A percentile compares a stretch with the other conserved stretches of the same genome.
These are phyloP conservation scores for Adelognathus sp. DNA, from an alignment of 2,888 invertebrate species.

Conservation along the genomic window DNA sequence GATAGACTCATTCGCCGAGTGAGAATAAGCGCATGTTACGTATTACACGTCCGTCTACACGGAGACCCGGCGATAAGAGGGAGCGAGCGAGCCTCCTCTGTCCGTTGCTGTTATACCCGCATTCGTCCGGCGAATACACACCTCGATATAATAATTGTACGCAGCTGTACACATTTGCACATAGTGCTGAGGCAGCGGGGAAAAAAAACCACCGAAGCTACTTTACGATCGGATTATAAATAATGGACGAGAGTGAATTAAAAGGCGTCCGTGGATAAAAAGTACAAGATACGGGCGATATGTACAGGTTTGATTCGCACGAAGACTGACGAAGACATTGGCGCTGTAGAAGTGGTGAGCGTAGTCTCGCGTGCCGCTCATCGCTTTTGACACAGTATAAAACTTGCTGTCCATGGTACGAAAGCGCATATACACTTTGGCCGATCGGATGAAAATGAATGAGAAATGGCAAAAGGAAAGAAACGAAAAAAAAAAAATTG, in stretches of 20 bases:
- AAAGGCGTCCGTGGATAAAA: slow-evolving; percentile 47
- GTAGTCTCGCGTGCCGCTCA: slow-evolving; percentile 5
- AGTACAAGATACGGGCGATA: slow-evolving; percentile 43
- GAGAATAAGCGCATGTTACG: slow-evolving; percentile 47
- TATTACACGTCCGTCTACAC: slow-evolving; percentile 43
- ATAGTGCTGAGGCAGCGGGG: neutral
- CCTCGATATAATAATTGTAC: neutral
- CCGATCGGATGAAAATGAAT: slow-evolving; percentile 2
- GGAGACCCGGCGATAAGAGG: slow-evolving; percentile 44
- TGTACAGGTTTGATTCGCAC: slow-evolving; percentile 42
- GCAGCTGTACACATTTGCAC: neutral
- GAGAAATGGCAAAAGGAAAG: neutral
- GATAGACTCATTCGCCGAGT: slow-evolving; percentile 34
- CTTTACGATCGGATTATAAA: slow-evolving; percentile 11
- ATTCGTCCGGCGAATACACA: neutral
- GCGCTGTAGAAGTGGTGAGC: neutral
- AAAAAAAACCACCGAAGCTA: neutral
- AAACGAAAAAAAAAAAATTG: neutral
- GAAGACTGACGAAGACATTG: slow-evolving; percentile 14
- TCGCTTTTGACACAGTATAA: slow-evolving; percentile 15
- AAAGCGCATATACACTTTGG: too few relatives aligned
- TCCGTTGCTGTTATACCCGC: neutral
- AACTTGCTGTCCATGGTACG: too few relatives aligned
- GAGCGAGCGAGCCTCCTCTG: too few relatives aligned
- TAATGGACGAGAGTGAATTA: slow-evolving; percentile 31